Conservation (phyloP, 2,113 vertebrate genomes). For the Catharus minimus region DNA sequence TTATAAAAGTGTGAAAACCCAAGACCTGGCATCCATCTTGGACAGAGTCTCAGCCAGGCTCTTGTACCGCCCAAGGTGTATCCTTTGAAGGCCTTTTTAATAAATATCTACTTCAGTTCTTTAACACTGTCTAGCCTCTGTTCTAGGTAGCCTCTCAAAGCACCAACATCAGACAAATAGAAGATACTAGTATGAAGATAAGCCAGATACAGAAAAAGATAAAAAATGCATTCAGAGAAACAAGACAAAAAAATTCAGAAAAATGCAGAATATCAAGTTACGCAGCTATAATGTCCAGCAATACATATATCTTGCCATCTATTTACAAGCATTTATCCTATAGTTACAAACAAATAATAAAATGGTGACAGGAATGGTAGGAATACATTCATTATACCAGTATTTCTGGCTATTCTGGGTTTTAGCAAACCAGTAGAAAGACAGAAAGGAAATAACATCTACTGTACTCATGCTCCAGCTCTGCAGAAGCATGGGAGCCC, state of each 20-base stretch:
- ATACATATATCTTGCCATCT: accelerated
- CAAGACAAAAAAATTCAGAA: not conserved
- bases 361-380: not conserved
- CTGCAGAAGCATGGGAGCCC: not conserved
- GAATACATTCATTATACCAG: not conserved
- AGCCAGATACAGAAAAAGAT: not conserved
- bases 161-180: not conserved
- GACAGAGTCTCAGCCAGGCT: not conserved
- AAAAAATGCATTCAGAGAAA: not conserved
- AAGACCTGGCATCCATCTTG: not conserved
- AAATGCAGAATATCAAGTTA: not conserved
- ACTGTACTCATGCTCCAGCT: not conserved
- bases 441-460: not conserved
- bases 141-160: not conserved
- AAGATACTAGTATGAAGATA: not conserved
- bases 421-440: not conserved
- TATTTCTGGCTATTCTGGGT: not conserved
- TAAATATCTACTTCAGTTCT: not conserved
- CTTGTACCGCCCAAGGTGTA: not conserved
- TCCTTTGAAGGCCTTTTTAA: not conserved
- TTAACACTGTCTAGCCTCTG: not conserved
- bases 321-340: not conserved
- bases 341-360: not conserved
- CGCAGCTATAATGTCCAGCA: not conserved
- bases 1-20: not conserved